Percentiles rank a stretch among this genome's conserved stretches.
Evolutionary conservation across 2,113 vertebrate species (phyloP).

Genomic region (Phrynocephalus versicolor): DNA sequence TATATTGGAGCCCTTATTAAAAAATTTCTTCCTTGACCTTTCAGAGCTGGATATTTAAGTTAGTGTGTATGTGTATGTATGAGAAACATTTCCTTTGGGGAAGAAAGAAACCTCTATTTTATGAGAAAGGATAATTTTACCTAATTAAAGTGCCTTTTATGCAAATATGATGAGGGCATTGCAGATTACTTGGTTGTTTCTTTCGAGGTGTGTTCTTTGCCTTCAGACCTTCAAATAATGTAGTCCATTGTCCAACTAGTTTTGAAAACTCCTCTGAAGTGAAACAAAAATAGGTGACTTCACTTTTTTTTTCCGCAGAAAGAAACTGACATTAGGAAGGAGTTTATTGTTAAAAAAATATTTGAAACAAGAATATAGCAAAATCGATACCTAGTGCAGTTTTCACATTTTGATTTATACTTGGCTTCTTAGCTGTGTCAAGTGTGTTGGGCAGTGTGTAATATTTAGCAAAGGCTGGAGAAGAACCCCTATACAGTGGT

Average conservation of each 20-base stretch:
- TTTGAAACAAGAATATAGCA: background rate
- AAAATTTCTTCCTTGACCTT: no score
- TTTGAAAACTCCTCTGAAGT: background rate
- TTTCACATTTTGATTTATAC: background rate
- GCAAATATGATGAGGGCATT: no score
- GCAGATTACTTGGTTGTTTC: background rate
- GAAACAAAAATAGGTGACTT: background rate
- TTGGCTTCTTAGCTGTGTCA: background rate
- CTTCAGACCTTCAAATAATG: background rate
- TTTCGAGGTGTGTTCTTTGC: background rate
- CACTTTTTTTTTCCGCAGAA: background rate
- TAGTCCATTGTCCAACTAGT: background rate
- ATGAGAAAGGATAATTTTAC: no score
- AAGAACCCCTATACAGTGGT: no score
- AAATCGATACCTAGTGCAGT: background rate
- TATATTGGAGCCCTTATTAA: no score
- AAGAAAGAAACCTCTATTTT: no score
- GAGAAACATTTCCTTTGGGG: no score
- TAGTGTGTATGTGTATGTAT: no score
- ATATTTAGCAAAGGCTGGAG: background rate
- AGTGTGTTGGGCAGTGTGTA: background rate
- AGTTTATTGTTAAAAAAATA: background rate
- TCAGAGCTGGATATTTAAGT: no score
- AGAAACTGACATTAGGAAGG: background rate
- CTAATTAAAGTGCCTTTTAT: no score